Conservation (phyloP, 2,113 vertebrate genomes). For the Rutilus rutilus region DNA sequence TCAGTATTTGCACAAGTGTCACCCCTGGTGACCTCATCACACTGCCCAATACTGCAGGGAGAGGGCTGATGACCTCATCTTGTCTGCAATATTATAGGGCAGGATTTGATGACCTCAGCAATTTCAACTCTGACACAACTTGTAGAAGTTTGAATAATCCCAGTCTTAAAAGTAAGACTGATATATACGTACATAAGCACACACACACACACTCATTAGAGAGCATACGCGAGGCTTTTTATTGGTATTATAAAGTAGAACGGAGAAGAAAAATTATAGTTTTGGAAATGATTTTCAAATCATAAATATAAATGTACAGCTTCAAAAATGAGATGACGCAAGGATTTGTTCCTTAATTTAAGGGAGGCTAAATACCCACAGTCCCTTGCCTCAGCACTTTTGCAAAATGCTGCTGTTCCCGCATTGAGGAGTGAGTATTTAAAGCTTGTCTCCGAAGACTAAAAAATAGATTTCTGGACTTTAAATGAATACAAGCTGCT, state of each 20-base stretch:
- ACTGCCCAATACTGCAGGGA: constrained; percentile 18
- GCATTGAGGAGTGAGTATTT: constrained; percentile 17
- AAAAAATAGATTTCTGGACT: constrained; percentile 18
- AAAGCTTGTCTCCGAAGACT: constrained; percentile 14
- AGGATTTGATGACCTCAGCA: constrained; percentile 29
- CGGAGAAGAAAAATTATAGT: neutral
- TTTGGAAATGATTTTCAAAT: neutral
- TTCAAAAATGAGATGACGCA: neutral
- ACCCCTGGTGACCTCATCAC: constrained; percentile 49
- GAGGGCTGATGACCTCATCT: constrained; percentile 51
- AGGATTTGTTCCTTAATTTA: constrained; percentile 26
- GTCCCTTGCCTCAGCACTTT: constrained; percentile 20
- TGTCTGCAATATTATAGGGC: constrained; percentile 30
- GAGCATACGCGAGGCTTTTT: neutral
- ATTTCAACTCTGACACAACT: constrained; percentile 11
- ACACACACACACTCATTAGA: constrained; percentile 10
- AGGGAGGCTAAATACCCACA: constrained; percentile 16
- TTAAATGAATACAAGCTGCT: neutral
- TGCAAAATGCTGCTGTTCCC: constrained; percentile 18
- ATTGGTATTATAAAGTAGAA: too few species aligned
- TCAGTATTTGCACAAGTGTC: constrained; percentile 41
- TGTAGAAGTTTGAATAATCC: constrained; percentile 37
- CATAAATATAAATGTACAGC: neutral
- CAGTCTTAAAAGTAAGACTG: constrained; percentile 2
- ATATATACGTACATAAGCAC: constrained; percentile 1